Evolutionary conservation across 2,888 invertebrate genomes (phyloP).

Genomic region (Tetropium fuscum): DNA sequence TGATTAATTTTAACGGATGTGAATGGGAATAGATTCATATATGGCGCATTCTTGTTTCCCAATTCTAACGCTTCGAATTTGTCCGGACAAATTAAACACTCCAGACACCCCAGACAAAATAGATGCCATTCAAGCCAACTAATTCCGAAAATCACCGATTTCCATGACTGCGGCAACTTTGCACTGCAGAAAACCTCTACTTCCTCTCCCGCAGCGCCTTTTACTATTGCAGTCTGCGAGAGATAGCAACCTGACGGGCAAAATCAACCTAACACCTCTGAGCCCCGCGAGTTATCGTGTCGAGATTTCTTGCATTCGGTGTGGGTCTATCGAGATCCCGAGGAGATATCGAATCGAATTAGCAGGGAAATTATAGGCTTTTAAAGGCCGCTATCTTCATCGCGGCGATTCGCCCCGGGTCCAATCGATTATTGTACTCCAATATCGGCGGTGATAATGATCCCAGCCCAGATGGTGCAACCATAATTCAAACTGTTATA

Average conservation of each 20-base stretch:
- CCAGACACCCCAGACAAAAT: no score
- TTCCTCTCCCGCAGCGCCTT: no score
- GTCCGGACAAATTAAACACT: no score
- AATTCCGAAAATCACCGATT: no score
- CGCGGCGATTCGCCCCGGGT: constrained; percentile 62
- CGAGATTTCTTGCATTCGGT: constrained; percentile 48
- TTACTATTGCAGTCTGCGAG: constrained; percentile 3
- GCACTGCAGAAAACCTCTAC: no score
- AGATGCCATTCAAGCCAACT: no score
- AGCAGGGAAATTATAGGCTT: constrained; percentile 67
- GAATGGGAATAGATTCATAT: no score
- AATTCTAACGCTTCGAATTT: no score
- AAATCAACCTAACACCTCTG: constrained; percentile 1
- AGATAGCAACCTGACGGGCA: constrained; percentile 3
- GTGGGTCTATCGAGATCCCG: constrained; percentile 55
- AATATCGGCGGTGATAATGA: constrained; percentile 61
- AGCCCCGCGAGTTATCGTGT: constrained; percentile 1
- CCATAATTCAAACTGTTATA: constrained; percentile 64
- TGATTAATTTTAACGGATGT: no score
- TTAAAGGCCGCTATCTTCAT: constrained; percentile 66
- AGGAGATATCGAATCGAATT: constrained; percentile 66
- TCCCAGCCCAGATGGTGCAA: constrained; percentile 59
- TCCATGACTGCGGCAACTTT: no score
- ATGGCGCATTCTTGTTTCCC: no score
- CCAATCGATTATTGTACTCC: constrained; percentile 65